Base-by-base conservation (phyloP, 2,888 invertebrate species). In the Protonemura montana region DNA sequence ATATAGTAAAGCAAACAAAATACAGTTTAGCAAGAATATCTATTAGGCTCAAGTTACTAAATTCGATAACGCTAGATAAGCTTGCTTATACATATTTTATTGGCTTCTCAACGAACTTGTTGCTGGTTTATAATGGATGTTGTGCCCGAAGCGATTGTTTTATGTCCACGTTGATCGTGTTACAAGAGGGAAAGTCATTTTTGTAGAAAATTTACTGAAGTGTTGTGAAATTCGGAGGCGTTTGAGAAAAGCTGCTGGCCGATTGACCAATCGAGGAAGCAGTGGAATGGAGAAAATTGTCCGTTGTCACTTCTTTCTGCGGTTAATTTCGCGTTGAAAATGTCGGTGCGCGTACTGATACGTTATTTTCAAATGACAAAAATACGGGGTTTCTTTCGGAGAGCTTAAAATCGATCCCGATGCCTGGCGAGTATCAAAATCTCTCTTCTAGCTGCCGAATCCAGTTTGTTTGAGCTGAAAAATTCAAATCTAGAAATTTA, bases 41-140 rank as follows among this genome's bases (percentile, higher is more conserved):
- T 84, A 76, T 29, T 76, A 42, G 59, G 28, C n/a, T 76, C 25
- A 84, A 59, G 59, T 27, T 42, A 28, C 59, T 59, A 84, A 27
- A 76, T 59, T 84, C 59, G 27, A 59, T 42, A 84, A 84, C 28
- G 29, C 59, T 84, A 42, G 84, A 76, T 84, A 84, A 83, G 59
- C 83, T 42, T 26, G 42, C 42, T 83, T 42, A 83, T 83, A 83
- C 59, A 84, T 84, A 84, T 84, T 84, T 25, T 27, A 59, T 76
- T 59, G 82, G 35, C 41, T 41, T 41, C 41, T 13, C 42, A 41
- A 82, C 30, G 30, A 82, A 82, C 82, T 59, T 59, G 59, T 59
- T 59, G 59, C 59, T 59, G 1, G 59, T 59, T 59, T 21, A 59
- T 59, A 21, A 59, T 59, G 59, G 13, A 59, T 59, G 59, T 13